Evolutionary conservation across 2,888 invertebrate genomes (phyloP).

Genomic region (Thera obeliscata): DNA sequence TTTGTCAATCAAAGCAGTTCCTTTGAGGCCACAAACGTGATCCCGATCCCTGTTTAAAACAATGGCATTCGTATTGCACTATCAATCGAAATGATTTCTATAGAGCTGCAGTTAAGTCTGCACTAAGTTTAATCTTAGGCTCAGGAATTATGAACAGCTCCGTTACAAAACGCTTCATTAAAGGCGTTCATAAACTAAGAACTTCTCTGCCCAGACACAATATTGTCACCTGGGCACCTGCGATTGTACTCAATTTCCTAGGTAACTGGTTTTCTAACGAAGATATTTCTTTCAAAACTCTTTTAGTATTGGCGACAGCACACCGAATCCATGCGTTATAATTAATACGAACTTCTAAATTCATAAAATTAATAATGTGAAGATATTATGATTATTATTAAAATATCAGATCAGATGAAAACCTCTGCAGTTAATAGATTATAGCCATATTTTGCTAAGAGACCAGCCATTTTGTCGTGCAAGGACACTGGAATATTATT

Average conservation of each 20-base stretch:
- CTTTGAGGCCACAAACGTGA: background rate
- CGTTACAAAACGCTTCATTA: background rate
- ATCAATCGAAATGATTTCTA: background rate
- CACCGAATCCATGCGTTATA: background rate
- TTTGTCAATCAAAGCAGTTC: background rate
- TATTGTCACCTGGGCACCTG: no score
- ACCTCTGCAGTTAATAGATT: conserved; percentile 1
- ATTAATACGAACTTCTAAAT: background rate
- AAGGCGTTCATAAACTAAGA: background rate
- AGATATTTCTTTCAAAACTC: no score
- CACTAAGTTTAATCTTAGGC: background rate
- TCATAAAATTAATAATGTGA: background rate
- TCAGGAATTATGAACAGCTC: background rate
- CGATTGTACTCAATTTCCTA: background rate
- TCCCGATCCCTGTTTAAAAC: conserved; percentile 1
- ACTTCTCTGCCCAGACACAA: background rate
- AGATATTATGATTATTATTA: background rate
- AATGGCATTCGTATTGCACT: background rate
- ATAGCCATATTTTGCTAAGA: background rate
- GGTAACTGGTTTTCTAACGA: no score
- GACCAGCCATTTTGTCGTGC: background rate
- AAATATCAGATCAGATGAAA: background rate
- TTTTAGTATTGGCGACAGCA: no score
- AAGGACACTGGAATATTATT: background rate
- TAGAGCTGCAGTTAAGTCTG: conserved; percentile 1